Percentiles rank a stretch among this genome's conserved stretches.
Evolutionary conservation across 92 coral and sea anemone species (phyloP).

Genomic region (Parazoanthus atlanticus): DNA sequence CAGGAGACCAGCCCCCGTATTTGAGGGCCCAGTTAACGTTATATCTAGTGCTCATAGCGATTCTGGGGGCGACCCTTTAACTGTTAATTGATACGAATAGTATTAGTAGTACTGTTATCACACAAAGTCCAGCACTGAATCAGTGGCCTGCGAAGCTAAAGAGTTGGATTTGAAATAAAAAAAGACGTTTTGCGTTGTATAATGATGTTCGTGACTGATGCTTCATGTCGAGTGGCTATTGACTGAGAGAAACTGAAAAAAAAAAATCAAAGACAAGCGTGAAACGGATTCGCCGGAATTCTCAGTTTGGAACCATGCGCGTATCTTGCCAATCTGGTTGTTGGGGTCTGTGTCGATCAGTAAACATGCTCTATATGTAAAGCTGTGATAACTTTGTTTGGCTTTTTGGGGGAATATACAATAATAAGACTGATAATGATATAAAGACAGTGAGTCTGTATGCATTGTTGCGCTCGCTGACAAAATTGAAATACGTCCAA

Average conservation of each 20-base stretch:
- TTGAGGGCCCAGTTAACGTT: not conserved
- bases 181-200: not conserved
- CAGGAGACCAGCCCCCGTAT: not conserved
- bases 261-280: too few relatives aligned
- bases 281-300: too few relatives aligned
- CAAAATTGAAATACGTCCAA: not conserved
- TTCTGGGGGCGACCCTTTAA: not conserved
- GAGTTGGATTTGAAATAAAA: too few relatives aligned
- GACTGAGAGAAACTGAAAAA: too few relatives aligned
- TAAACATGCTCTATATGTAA: too few relatives aligned
- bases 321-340: too few relatives aligned
- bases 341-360: too few relatives aligned
- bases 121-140: not conserved
- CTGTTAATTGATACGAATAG: not conserved
- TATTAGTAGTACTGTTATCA: not conserved
- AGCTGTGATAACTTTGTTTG: too few relatives aligned
- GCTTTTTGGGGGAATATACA: too few relatives aligned
- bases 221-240: not conserved
- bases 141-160: not conserved
- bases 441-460: not conserved
- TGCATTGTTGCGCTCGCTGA: not conserved
- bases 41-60: not conserved
- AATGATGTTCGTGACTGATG: not conserved
- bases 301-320: too few relatives aligned
- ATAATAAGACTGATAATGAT: too few relatives aligned